Base-by-base conservation (phyloP, 2,888 invertebrate genomes). In the Cybosia mesomella region DNA sequence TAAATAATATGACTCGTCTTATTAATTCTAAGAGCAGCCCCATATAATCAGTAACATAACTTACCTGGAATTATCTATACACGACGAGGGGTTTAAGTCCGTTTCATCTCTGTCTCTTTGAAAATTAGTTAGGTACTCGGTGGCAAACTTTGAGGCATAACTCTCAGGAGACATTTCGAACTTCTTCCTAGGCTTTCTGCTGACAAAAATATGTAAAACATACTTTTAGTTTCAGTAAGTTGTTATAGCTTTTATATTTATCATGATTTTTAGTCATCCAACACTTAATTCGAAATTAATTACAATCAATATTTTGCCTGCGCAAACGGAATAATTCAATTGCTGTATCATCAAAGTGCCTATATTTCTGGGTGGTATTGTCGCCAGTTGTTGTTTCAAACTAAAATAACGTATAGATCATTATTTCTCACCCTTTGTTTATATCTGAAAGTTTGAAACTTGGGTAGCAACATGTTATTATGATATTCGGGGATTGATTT, bases 21-120 rank as follows among this genome's bases (percentile, higher is more conserved):
- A 18, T 49, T 49, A n/a, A 43, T 43, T 18, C 18, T 43, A 18
- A 18, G 43, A 4, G 43, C 5, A 18, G 0, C 43, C 15, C 4
- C 13, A 24, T 55, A 11, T 13, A 21, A 22, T 4, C 54, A 54
- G 54, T 21, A 55, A 24, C 11, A 13, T 54, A 21, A 49, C 2
- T 58, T 81, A 93, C 94, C 94, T 93, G 55, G 92, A 91, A 74
- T 89, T 90, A 18, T 93, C 94, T 34, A 86, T 81, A 54, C 84
- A 86, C n/a, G 92, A 90, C 0, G 91, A 89, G 22, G 82, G 71
- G 71, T 87, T 89, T 0, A 76, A 71, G n/a, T 90, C 90, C 8
- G 71, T 77, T 7, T 77, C 66, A 13, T 84, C 83, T 61, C 73
- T 81, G 11, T 72, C 63, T 34, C 64, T 72, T 43, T 85, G 84